Base-by-base conservation (phyloP, 1,140 invertebrate genomes). In the Lerema accius region DNA sequence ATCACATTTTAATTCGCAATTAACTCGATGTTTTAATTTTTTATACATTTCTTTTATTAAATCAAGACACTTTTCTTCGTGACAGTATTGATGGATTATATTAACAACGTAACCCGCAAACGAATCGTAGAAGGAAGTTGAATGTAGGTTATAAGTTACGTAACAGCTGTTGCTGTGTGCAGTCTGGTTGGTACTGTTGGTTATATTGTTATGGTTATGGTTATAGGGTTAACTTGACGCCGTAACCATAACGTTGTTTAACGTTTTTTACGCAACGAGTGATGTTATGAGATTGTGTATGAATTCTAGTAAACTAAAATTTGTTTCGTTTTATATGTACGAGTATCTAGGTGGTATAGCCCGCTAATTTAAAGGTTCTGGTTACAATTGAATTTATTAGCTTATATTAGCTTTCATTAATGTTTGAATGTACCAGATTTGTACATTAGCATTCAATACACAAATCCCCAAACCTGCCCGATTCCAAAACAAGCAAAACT, bases 1-100 rank as follows among this genome's bases (percentile, higher is more conserved):
- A 60, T 49, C 56, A 40, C 49, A 37, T 10, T 23, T 39, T 59
- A 59, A 59, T 59, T 23, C 26, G n/a, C 55, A 11, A 58, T 58
- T 58, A 58, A 32, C 14, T 17, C 14, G 55, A 32, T 19, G 23
- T 9, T 23, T 13, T 35, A 43, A 23, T 39, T 58, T 37, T 50
- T 45, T 32, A 32, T 32, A 4, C 37, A 13, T n/a, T 32, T 14
- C 7, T 37, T 26, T 13, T 48, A n/a, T 43, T n/a, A 15, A 48
- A 15, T 26, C 35, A 32, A 35, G n/a, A 46, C 32, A 59, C 56
- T 37, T 59, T 59, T 37, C 56, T 59, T 39, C 43, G 15, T 40
- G 16, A 48, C 43, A 59, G 55, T 59, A 15, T 59, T 37, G 56
- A 59, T 48, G 56, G 56, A 53, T 23, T 16, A 51, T 49, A 15